A percentile compares a stretch with the other conserved stretches of the same genome.
These are phyloP conservation scores for Amphiprion ocellaris DNA, from an alignment of 2,113 vertebrate genomes.

Conservation along the genomic window DNA sequence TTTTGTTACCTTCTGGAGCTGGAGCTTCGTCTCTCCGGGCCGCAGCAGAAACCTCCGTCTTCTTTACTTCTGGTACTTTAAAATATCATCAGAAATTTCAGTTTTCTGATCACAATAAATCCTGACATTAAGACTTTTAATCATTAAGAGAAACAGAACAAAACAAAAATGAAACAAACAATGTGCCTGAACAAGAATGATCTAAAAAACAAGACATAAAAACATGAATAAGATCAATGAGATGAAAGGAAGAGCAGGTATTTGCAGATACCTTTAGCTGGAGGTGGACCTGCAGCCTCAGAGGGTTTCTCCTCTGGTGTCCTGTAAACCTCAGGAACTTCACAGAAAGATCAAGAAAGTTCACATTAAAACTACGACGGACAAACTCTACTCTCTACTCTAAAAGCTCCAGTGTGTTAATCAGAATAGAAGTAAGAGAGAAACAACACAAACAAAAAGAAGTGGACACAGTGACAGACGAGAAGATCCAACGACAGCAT, in stretches of 20 bases:
- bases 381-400: background rate
- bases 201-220: background rate
- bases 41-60: slow-evolving; percentile 64
- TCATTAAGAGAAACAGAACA: background rate
- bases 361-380: slow-evolving; percentile 50
- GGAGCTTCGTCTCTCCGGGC: slow-evolving; percentile 80
- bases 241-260: slow-evolving; percentile 11
- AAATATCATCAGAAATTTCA: slow-evolving; percentile 66
- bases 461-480: background rate
- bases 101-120: slow-evolving; percentile 18
- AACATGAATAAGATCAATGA: background rate
- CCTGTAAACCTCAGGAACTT: slow-evolving; percentile 72
- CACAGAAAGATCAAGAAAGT: slow-evolving; percentile 68
- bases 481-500: background rate
- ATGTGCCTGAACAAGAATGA: background rate
- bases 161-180: slow-evolving; percentile 2
- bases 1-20: slow-evolving; percentile 85
- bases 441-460: background rate
- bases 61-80: slow-evolving; percentile 81
- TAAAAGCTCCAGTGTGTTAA: slow-evolving; percentile 30
- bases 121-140: slow-evolving; percentile 4
- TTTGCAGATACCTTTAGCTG: slow-evolving; percentile 69
- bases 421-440: background rate
- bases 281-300: slow-evolving; percentile 34
- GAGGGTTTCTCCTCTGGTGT: slow-evolving; percentile 55